Conservation (phyloP, 2,797 vertebrate species). For the Periparus ater region DNA sequence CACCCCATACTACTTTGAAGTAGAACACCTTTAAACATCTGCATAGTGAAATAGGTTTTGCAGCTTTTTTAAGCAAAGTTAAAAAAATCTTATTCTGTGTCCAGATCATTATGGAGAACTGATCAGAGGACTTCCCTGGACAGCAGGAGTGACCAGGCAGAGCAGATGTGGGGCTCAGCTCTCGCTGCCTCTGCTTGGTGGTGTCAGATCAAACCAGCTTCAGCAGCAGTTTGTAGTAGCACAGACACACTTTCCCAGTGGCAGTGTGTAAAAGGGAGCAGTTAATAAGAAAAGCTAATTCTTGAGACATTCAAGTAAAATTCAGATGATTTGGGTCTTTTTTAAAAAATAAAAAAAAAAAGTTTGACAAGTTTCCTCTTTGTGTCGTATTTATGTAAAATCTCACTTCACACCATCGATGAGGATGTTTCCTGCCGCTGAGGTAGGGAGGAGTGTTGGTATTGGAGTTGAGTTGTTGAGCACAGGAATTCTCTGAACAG, state of each 20-base stretch:
- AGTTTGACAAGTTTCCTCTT: background rate
- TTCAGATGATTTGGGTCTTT: background rate
- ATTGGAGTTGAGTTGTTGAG: background rate
- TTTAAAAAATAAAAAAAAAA: background rate
- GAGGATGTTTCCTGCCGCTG: background rate
- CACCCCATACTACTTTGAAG: background rate
- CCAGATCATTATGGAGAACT: background rate
- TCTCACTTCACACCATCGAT: background rate
- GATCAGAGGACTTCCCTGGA: background rate
- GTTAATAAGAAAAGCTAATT: background rate
- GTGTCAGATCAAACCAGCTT: background rate
- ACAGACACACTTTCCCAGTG: background rate
- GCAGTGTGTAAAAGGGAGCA: background rate
- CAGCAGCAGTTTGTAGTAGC: background rate
- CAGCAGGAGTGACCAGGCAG: background rate
- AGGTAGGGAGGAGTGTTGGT: background rate
- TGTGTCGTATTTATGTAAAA: background rate
- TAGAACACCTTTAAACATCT: background rate
- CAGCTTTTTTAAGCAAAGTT: background rate
- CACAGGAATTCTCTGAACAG: background rate
- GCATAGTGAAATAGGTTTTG: background rate
- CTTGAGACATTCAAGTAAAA: background rate
- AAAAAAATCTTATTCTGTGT: background rate
- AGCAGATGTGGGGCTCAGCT: background rate
- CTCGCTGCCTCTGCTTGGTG: accelerated